These are phyloP conservation scores for Drosophila quasianomalipes DNA, from an alignment of 2,888 invertebrate species.

Conservation along the genomic window DNA sequence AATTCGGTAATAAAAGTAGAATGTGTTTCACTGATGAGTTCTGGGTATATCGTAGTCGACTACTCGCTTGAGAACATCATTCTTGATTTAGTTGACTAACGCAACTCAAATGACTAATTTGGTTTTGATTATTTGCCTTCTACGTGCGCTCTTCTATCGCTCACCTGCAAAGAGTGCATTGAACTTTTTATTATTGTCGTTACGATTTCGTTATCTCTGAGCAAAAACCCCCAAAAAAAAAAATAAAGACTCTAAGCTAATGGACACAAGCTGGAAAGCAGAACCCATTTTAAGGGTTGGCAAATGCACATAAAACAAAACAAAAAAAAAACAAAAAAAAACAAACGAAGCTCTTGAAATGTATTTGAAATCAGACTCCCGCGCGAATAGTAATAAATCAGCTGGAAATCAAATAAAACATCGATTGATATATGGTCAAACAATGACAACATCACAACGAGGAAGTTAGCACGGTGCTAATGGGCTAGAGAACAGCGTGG, in stretches of 20 bases:
- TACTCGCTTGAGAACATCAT: neutral
- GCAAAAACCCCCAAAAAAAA: neutral
- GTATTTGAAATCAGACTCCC: constrained; percentile 3
- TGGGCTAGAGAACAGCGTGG: constrained; percentile 24
- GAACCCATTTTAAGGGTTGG: constrained; percentile 20
- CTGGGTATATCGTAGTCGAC: neutral
- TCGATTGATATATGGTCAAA: constrained; percentile 19
- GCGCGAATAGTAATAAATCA: constrained; percentile 34
- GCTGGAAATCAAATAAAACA: constrained; percentile 21
- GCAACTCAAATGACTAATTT: constrained; percentile 68
- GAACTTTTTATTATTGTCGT: constrained; percentile 29
- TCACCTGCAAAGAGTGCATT: constrained; percentile 40
- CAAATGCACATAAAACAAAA: constrained; percentile 4
- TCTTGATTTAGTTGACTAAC: constrained; percentile 25
- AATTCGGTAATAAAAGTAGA: neutral
- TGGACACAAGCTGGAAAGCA: constrained; percentile 6
- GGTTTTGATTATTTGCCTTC: constrained; percentile 63
- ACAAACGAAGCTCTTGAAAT: neutral
- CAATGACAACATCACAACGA: constrained; percentile 5
- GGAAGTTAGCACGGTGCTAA: constrained; percentile 5
- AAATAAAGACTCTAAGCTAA: neutral
- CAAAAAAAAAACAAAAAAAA: no score
- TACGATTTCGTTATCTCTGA: constrained; percentile 31
- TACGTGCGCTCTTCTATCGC: constrained; percentile 17
- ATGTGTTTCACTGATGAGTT: neutral